phyloP scores from a whole-genome alignment of 2,888 invertebrate genomes.

The Cataglyphis rosenhaueri region DNA sequence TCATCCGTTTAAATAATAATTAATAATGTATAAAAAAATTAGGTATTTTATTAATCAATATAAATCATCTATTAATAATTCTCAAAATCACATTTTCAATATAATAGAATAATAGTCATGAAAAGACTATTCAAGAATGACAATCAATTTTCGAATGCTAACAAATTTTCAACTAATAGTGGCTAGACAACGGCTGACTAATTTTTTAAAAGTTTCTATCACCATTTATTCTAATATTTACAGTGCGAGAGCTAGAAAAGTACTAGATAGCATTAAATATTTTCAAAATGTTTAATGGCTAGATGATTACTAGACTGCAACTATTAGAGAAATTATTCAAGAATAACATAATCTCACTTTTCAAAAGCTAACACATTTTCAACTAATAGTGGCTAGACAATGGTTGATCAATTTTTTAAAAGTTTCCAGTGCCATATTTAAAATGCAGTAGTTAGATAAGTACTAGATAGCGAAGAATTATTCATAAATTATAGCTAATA shows the following conservation, averaged over 20 bases:
- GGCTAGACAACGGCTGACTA: not conserved
- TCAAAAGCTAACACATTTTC: not conserved
- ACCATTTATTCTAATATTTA: too few relatives aligned
- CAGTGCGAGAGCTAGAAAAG: too few relatives aligned
- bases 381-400: not conserved
- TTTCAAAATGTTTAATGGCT: too few relatives aligned
- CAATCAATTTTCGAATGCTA: not conserved
- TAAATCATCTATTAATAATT: not conserved
- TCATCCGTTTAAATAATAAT: too few relatives aligned
- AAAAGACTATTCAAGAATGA: not conserved
- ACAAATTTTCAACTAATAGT: not conserved
- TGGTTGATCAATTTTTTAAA: not conserved
- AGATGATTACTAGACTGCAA: too few relatives aligned
- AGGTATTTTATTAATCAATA: too few relatives aligned
- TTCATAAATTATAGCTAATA: not conserved
- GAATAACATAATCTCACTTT: too few relatives aligned
- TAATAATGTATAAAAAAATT: too few relatives aligned
- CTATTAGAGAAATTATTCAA: too few relatives aligned
- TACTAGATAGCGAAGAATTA: not conserved
- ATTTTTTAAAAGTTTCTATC: not conserved
- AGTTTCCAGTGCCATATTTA: not conserved
- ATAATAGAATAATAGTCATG: not conserved
- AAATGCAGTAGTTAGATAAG: not conserved
- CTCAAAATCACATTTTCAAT: not conserved
- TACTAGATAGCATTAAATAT: too few relatives aligned